Base-by-base conservation (phyloP, 2,888 invertebrate species). In the Strigamia maritima region DNA sequence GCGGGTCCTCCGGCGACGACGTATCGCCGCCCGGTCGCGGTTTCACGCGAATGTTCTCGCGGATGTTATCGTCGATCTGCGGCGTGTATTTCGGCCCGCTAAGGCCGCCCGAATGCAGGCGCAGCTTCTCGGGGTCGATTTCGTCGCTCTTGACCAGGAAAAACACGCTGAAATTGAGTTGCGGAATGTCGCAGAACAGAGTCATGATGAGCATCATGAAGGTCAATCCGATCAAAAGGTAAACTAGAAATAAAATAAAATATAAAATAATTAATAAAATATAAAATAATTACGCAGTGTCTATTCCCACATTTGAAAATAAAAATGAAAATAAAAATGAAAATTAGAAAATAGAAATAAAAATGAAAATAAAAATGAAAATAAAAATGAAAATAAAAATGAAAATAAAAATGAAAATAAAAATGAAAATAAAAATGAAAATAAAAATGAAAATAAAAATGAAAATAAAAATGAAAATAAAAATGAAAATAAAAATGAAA, bases 181-280 rank as follows among this genome's bases (percentile, higher is more conserved):
- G 93, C 4, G 95, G 95, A 82, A 95, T 93, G 86, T 94, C 94
- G 87, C 94, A 94, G 87, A 94, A 92, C 31, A 94, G 92, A 1
- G 93, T 92, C 84, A 95, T 87, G 16, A 92, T 90, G 83, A 94
- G 88, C 93, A 95, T 93, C 89, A 94, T 90, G 87, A 92, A 92
- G 22, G 93, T 91, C 81, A 95, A 89, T 40, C 95, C 95, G 84
- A 91, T 84, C 83, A 94, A 87, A n/a, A 94, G 88, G 86, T 94
- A 94, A 81, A 90, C 93, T 93, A 88, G n/a, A 83, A 81, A n/a
- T 87, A 77, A 78, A 76, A 78, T 0, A 31, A 77, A 65, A 49
- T 28, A 24, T 70, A 70, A 70, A 70, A 19, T 10, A 44, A 44
- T 14, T 44, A n/a, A n/a, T n/a, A n/a, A n/a, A n/a, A n/a, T n/a